Evolutionary conservation across 2,797 vertebrate species (phyloP), one percentile per base, ranked within the genome.

Genomic region (Rhinatrema bivittatum): DNA sequence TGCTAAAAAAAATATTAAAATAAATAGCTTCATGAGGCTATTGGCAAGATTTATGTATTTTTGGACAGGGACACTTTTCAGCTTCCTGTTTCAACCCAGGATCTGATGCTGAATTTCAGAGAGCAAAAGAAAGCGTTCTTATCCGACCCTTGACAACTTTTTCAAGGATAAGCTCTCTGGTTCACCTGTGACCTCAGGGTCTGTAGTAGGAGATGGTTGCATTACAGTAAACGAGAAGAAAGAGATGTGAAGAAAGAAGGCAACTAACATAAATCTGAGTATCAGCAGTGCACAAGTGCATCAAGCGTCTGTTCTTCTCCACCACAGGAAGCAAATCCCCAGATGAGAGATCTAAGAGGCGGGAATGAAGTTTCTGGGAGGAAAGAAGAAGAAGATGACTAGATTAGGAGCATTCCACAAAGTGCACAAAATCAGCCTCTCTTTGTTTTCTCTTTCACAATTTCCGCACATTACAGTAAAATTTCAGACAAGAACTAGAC

Each of bases 281-380:
- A 48, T 86, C 82, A 4, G 68, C 58, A 29, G 62, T 66, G 55
- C 33, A 74, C 53, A 81, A 58, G 6, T 70, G 81, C 19, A 74
- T 50, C 62, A 79, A 68, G 52, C 76, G 73, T 44, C 70, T 81
- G 74, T 72, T 89, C 16, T 66, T 58, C 48, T 88, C 87, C 1
- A 70, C 71, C 49, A 91, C 86, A 55, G 86, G 66, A 9, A 88
- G 79, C 59, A 93, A 56, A 64, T 91, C 89, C 23, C 85, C 79
- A 6, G 87, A 82, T 7, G 87, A 91, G 60, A 91, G 80, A 73
- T 85, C 85, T 72, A 88, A 66, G 78, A 90, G 86, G 54, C 74
- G 71, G 5, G 87, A 91, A 57, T 90, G 87, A 59, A 92, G 85
- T 76, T 91, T 91, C 91, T 92, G 69, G 35, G 27, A 41, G 39